A percentile compares a stretch with the other conserved stretches of the same genome.
phyloP scores from a whole-genome alignment of 2,888 invertebrate genomes.

The Mamestra brassicae region DNA sequence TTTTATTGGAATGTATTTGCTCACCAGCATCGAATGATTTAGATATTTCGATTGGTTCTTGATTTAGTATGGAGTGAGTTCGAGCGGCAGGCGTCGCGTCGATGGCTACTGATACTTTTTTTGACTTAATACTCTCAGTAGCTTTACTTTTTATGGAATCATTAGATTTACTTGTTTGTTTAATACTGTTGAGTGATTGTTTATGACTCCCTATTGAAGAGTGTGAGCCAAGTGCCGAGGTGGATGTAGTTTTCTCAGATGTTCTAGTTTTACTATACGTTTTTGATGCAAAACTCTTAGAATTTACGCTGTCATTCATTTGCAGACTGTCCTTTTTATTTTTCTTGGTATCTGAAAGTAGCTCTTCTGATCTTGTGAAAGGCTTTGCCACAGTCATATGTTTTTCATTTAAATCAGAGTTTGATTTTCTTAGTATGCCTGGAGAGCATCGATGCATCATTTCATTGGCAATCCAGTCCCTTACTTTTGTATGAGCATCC shows the following conservation, averaged over 20 bases:
- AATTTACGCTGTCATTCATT: conserved; percentile 68
- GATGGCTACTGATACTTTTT: conserved; percentile 94
- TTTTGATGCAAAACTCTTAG: conserved; percentile 73
- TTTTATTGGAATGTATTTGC: conserved; percentile 79
- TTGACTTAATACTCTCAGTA: conserved; percentile 88
- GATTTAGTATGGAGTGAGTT: conserved; percentile 93
- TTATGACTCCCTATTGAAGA: conserved; percentile 84
- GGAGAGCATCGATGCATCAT: conserved; percentile 94
- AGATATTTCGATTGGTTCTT: conserved; percentile 94
- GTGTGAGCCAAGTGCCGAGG: conserved; percentile 86
- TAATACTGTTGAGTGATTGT: conserved; percentile 75
- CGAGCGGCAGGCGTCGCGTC: conserved; percentile 95
- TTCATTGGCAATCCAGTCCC: conserved; percentile 96
- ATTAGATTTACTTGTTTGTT: conserved; percentile 82
- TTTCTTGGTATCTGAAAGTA: conserved; percentile 82
- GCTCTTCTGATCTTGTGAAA: conserved; percentile 87
- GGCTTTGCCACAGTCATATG: conserved; percentile 76
- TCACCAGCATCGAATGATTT: conserved; percentile 91
- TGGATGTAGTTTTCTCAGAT: conserved; percentile 88
- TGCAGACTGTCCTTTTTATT: conserved; percentile 73
- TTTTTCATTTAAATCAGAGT: conserved; percentile 82
- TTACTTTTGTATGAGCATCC: conserved; percentile 96
- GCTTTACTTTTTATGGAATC: conserved; percentile 86
- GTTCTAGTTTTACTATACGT: conserved; percentile 79
- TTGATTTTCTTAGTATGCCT: conserved; percentile 91